These are phyloP conservation scores for Acomys russatus DNA, from an alignment of 2,797 vertebrate species.

Conservation along the genomic window DNA sequence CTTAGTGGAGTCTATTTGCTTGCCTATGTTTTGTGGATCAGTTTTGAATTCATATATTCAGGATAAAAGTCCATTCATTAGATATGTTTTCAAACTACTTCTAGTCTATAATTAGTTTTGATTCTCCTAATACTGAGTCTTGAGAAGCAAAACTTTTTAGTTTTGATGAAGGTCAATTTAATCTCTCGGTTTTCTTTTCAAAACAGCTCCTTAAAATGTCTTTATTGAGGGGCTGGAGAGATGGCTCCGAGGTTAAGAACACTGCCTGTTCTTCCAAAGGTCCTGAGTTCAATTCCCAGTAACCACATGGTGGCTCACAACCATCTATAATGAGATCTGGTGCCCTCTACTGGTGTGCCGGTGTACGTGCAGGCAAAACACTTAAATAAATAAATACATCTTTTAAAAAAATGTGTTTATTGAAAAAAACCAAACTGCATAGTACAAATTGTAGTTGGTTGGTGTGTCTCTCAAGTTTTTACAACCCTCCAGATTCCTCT, in stretches of 20 bases:
- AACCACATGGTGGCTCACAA: too few relatives aligned
- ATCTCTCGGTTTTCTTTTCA: not conserved
- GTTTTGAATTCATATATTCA: not conserved
- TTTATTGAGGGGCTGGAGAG: too few relatives aligned
- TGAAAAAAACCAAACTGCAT: not conserved
- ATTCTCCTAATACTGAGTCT: slow-evolving; percentile 6
- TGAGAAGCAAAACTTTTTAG: not conserved
- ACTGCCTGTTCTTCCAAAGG: too few relatives aligned
- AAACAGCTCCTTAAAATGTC: not conserved
- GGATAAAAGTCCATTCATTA: not conserved
- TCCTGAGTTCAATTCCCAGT: too few relatives aligned
- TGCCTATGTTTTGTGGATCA: not conserved
- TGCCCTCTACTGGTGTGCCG: too few relatives aligned
- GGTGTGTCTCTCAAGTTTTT: not conserved
- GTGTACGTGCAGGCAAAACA: too few relatives aligned
- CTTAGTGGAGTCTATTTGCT: not conserved
- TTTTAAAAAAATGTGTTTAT: not conserved
- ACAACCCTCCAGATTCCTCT: too few relatives aligned
- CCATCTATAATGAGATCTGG: too few relatives aligned
- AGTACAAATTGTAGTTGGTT: not conserved
- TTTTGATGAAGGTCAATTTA: not conserved
- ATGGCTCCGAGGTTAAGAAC: too few relatives aligned
- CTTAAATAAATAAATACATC: too few relatives aligned
- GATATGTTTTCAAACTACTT: slow-evolving; percentile 33
- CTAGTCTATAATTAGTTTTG: not conserved